These are phyloP conservation scores for Bedellia somnulentella DNA, from an alignment of 2,888 invertebrate genomes.

Conservation along the genomic window DNA sequence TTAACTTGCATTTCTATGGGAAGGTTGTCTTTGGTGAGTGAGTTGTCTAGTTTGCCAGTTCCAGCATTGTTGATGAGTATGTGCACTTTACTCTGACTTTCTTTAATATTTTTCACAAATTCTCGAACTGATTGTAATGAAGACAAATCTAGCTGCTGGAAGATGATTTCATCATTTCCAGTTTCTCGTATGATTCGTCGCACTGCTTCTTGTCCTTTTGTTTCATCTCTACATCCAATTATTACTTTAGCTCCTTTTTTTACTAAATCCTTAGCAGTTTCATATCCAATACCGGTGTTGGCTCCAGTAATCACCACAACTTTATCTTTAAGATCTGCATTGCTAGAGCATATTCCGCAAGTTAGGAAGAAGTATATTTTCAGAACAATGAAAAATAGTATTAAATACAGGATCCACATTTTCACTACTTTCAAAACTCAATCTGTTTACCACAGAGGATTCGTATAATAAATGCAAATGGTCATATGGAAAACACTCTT, in stretches of 20 bases:
- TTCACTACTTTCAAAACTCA: too few species aligned
- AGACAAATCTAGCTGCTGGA: slow-evolving; percentile 70
- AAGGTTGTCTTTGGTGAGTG: slow-evolving; percentile 74
- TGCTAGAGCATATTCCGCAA: slow-evolving; percentile 15
- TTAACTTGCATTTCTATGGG: slow-evolving; percentile 87
- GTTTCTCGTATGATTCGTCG: slow-evolving; percentile 66
- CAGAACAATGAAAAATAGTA: slow-evolving; percentile 1
- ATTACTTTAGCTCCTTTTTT: slow-evolving; percentile 52
- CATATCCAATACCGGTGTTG: slow-evolving; percentile 28
- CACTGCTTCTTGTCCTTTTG: slow-evolving; percentile 24
- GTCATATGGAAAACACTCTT: too few species aligned
- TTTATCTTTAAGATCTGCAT: slow-evolving; percentile 17
- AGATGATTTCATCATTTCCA: slow-evolving; percentile 65
- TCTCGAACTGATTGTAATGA: slow-evolving; percentile 72
- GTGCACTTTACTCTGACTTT: slow-evolving; percentile 68
- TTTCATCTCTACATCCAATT: slow-evolving; percentile 47
- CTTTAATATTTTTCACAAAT: slow-evolving; percentile 74
- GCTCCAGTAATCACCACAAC: slow-evolving; percentile 32
- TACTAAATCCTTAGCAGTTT: slow-evolving; percentile 33
- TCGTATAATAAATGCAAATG: too few species aligned
- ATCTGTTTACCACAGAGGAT: too few species aligned
- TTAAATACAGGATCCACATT: slow-evolving; percentile 5
- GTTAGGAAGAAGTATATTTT: slow-evolving; percentile 12
- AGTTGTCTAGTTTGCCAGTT: slow-evolving; percentile 64
- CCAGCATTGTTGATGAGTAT: slow-evolving; percentile 87